Base-by-base conservation (phyloP, 2,113 vertebrate genomes). In the Ptilonorhynchus violaceus region DNA sequence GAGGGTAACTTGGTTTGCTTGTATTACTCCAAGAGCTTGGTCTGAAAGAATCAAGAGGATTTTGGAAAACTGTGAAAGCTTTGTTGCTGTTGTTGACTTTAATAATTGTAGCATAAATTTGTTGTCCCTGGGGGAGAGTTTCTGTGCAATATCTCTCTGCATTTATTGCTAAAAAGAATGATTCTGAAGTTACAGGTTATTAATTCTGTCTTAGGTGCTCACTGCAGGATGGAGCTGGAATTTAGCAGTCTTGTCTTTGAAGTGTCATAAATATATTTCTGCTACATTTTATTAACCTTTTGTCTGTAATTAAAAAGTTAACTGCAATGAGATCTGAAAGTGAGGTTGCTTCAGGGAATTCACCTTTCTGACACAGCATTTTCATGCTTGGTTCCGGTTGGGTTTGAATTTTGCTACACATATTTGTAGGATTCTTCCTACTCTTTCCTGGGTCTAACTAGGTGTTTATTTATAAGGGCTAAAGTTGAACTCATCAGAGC, bases 181-280 rank as follows among this genome's bases (percentile, higher is more conserved):
- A 33, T 39, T 80, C 59, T 47, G 44, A 90, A 77, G 87, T 87
- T 95, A 20, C 49, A 85, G 69, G 84, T 94, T 93, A 77, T 96
- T 90, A 93, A 88, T 94, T 92, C 64, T 83, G 55, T 70, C 79
- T 60, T 63, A 35, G 72, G 31, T 39, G 67, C 82, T 68, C 37
- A n/a, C 59, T 77, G 64, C 78, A 88, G 68, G 78, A 74, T 88
- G 56, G 39, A 90, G 67, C 52, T 47, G 67, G 72, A 94, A 73
- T 70, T 88, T 27, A 84, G 68, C 9, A 0, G 30, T 49, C 44
- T 86, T 75, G 35, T 85, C 78, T 90, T 92, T 8, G 2, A 84
- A 70, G n/a, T 86, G 82, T 56, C 72, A 77, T 74, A 80, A 84
- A 59, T 64, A 4, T 37, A 67, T 80, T 94, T 94, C 82, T 95